These are phyloP conservation scores for Vidua chalybeata DNA, from an alignment of 2,113 vertebrate genomes.

Conservation along the genomic window DNA sequence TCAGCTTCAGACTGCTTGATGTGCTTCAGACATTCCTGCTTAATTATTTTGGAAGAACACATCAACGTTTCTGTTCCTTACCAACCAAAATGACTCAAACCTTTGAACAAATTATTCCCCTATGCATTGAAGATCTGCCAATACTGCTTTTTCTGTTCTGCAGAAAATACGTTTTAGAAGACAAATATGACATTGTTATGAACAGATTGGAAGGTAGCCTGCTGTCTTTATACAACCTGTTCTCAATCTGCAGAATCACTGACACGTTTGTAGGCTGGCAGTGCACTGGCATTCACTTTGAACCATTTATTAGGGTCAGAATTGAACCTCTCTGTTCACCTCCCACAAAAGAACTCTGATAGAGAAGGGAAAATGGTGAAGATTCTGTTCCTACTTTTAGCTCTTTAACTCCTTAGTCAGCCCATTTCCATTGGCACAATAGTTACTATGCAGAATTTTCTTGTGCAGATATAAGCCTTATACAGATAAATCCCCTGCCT, in stretches of 20 bases:
- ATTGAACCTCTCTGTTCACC: neutral
- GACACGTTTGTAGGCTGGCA: neutral
- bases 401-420: neutral
- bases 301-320: neutral
- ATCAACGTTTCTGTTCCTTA: neutral
- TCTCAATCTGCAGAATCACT: neutral
- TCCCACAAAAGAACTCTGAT: neutral
- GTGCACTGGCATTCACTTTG: neutral
- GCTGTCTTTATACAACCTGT: neutral
- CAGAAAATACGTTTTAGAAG: neutral
- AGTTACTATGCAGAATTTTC: neutral
- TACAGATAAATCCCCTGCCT: neutral
- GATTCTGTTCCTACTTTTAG: neutral
- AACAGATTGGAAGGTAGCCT: neutral
- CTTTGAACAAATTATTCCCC: neutral
- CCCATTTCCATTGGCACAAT: neutral
- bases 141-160: neutral
- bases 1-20: neutral
- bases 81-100: neutral
- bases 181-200: neutral
- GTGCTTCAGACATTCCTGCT: neutral
- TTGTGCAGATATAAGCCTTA: neutral
- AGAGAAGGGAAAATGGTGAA: neutral
- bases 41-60: constrained; percentile 15
- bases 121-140: neutral